Percentiles rank a stretch among this genome's conserved stretches.
phyloP scores from a whole-genome alignment of 2,888 invertebrate species.

The Drosophila rellima region DNA sequence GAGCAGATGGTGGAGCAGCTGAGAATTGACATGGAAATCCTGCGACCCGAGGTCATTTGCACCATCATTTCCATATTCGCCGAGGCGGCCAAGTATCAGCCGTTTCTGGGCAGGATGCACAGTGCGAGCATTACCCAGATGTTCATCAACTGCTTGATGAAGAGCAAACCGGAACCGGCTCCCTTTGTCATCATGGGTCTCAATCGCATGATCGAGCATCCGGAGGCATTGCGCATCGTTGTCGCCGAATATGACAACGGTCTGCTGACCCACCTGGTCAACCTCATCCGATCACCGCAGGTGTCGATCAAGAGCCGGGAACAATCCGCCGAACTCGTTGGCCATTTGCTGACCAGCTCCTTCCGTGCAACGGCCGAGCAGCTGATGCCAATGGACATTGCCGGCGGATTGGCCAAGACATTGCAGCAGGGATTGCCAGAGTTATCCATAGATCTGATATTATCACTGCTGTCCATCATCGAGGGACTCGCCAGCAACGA shows the following conservation, averaged over 20 bases:
- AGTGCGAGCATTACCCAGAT: conserved; percentile 59
- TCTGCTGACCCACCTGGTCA: conserved; percentile 49
- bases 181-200: conserved; percentile 70
- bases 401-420: conserved; percentile 45
- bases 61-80: conserved; percentile 71
- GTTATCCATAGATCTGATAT: conserved; percentile 72
- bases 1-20: conserved; percentile 69
- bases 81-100: conserved; percentile 71
- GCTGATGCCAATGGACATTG: conserved; percentile 52
- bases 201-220: conserved; percentile 69
- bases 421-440: conserved; percentile 61
- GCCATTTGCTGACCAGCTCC: conserved; percentile 59
- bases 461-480: conserved; percentile 69
- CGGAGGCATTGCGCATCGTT: conserved; percentile 63
- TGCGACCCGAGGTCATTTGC: conserved; percentile 54
- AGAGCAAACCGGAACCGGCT: conserved; percentile 50
- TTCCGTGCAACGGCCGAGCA: conserved; percentile 59
- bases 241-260: conserved; percentile 57
- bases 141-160: conserved; percentile 70
- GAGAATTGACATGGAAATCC: conserved; percentile 26
- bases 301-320: conserved; percentile 71
- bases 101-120: conserved; percentile 67
- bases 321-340: conserved; percentile 68
- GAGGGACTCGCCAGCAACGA: conserved; percentile 75
- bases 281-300: conserved; percentile 44